phyloP scores from a whole-genome alignment of 2,888 invertebrate genomes.

The Meteorus cinctellus region DNA sequence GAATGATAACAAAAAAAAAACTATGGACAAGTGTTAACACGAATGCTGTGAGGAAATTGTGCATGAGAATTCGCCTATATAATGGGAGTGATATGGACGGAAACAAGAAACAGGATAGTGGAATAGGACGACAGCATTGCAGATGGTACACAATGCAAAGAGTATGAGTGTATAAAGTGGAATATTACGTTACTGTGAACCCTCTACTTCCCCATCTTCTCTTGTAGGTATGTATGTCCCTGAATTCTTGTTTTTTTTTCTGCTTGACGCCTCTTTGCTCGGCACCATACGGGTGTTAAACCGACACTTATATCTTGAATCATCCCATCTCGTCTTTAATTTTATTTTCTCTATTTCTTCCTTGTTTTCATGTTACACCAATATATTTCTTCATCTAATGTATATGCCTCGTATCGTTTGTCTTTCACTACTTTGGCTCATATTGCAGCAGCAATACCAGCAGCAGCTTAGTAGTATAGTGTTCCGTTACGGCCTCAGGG shows the following conservation, averaged over 20 bases:
- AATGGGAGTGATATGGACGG: neutral
- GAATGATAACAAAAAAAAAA: neutral
- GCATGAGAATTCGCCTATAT: neutral
- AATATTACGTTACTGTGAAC: neutral
- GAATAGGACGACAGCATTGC: neutral
- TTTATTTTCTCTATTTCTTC: neutral
- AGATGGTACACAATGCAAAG: neutral
- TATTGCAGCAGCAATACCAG: neutral
- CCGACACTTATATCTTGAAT: neutral
- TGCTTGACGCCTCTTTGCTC: neutral
- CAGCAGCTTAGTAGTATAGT: neutral
- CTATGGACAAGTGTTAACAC: neutral
- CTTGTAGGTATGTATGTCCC: neutral
- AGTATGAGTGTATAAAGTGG: neutral
- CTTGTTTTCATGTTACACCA: neutral
- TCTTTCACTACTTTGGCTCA: neutral
- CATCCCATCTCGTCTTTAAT: neutral
- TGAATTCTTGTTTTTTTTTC: neutral
- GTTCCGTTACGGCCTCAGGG: neutral
- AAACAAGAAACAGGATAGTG: neutral
- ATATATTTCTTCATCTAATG: neutral
- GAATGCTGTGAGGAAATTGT: neutral
- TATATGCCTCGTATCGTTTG: neutral
- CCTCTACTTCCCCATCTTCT: neutral
- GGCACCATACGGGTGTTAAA: neutral